phyloP scores from a whole-genome alignment of 2,888 invertebrate genomes.

The Molanna angustata region DNA sequence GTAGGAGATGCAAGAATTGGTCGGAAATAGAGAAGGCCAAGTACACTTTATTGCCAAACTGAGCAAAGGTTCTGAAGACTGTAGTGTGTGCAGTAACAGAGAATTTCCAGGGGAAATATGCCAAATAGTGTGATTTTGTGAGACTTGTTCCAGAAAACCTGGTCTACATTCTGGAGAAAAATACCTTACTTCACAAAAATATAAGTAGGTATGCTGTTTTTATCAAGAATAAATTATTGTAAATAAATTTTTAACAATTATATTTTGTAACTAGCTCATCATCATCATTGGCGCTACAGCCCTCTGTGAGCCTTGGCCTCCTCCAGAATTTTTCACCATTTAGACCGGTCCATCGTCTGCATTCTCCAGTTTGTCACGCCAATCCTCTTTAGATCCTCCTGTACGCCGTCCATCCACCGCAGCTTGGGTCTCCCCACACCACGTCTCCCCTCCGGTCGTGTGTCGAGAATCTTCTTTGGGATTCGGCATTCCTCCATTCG shows the following conservation, averaged over 20 bases:
- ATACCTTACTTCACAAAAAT: constrained; percentile 1
- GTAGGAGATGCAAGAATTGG: constrained; percentile 3
- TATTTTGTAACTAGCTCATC: constrained; percentile 6
- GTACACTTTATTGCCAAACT: constrained; percentile 6
- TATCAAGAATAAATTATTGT: constrained; percentile 2
- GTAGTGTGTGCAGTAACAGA: constrained; percentile 16
- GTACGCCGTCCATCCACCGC: no score
- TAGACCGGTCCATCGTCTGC: no score
- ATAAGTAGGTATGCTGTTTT: not conserved
- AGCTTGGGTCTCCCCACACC: no score
- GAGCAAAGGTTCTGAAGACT: constrained; percentile 5
- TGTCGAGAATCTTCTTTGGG: no score
- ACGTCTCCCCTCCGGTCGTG: no score
- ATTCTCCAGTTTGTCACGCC: no score
- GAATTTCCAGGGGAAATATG: constrained; percentile 9
- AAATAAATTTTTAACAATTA: constrained; percentile 5
- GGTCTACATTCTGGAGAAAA: constrained; percentile 1
- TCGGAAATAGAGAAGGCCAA: not conserved
- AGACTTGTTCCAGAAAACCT: constrained; percentile 11
- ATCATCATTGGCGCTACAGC: no score
- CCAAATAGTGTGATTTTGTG: constrained; percentile 11
- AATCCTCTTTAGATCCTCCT: no score
- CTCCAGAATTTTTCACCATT: no score
- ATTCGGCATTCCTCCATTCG: no score
- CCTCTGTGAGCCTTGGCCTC: no score